These are phyloP conservation scores for Nicator chloris DNA, from an alignment of 2,113 vertebrate genomes.

Conservation along the genomic window DNA sequence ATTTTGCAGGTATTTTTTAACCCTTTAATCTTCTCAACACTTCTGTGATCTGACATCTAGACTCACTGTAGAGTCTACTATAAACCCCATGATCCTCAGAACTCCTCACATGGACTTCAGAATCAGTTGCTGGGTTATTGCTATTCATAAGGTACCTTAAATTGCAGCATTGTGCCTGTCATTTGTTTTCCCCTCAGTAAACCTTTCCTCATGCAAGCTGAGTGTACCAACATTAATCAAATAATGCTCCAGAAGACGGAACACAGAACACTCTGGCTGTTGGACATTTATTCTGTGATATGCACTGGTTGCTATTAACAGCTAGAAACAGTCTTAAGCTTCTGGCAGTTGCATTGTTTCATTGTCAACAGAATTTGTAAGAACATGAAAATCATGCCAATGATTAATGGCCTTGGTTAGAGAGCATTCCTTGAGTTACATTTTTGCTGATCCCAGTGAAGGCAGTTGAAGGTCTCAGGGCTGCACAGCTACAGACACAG, in stretches of 20 bases:
- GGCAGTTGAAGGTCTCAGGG: neutral
- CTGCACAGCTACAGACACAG: neutral
- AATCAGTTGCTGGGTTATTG: neutral
- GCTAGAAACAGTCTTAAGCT: neutral
- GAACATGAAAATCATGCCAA: neutral
- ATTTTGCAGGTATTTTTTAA: neutral
- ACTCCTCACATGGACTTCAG: neutral
- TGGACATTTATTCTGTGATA: neutral
- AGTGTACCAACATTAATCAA: neutral
- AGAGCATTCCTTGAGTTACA: neutral
- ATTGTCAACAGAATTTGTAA: constrained; percentile 33
- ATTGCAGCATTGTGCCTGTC: neutral
- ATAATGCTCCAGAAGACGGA: constrained; percentile 13
- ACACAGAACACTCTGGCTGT: constrained; percentile 23
- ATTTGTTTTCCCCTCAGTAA: neutral
- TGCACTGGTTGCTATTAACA: constrained; percentile 62
- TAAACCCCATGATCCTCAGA: neutral
- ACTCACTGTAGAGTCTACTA: neutral
- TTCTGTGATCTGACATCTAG: neutral
- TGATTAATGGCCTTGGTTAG: neutral
- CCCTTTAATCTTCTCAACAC: neutral
- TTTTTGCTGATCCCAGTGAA: neutral
- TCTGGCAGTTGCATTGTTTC: neutral
- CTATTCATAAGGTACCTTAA: neutral
- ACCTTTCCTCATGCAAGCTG: neutral